Evolutionary conservation across 2,888 invertebrate genomes (phyloP).

Genomic region (Coecobrya sp.): DNA sequence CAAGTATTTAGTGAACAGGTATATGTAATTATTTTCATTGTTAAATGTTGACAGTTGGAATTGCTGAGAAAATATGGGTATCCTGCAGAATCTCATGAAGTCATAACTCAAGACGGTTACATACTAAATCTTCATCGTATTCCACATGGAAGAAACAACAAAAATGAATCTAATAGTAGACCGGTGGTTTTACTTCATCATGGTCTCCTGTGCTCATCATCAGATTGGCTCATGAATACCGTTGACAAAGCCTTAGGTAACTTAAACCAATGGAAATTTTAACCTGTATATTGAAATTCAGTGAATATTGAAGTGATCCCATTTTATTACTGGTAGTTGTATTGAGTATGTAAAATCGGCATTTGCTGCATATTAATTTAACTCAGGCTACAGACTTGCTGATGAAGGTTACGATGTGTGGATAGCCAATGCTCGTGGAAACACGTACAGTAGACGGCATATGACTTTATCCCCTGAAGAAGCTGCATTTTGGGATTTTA

Average conservation of each 20-base stretch:
- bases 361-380: not conserved
- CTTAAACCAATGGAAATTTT: constrained; percentile 66
- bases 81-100: constrained; percentile 78
- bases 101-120: constrained; percentile 77
- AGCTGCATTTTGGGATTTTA: constrained; percentile 73
- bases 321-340: too few relatives aligned
- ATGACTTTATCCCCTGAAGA: constrained; percentile 46
- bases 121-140: constrained; percentile 79
- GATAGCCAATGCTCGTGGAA: constrained; percentile 88
- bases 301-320: too few relatives aligned
- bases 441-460: constrained; percentile 88
- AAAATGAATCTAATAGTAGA: not conserved
- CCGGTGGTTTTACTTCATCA: constrained; percentile 87
- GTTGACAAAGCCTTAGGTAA: constrained; percentile 90
- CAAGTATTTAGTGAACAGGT: too few relatives aligned
- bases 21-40: not conserved
- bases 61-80: constrained; percentile 74
- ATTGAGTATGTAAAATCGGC: not conserved
- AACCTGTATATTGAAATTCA: too few relatives aligned
- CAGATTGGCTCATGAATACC: constrained; percentile 89
- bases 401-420: constrained; percentile 87
- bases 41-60: constrained; percentile 42
- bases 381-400: constrained; percentile 85
- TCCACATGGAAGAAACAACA: constrained; percentile 69
- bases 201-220: constrained; percentile 88